phyloP scores from a whole-genome alignment of 2,113 vertebrate genomes.

The Deroptyus accipitrinus region DNA sequence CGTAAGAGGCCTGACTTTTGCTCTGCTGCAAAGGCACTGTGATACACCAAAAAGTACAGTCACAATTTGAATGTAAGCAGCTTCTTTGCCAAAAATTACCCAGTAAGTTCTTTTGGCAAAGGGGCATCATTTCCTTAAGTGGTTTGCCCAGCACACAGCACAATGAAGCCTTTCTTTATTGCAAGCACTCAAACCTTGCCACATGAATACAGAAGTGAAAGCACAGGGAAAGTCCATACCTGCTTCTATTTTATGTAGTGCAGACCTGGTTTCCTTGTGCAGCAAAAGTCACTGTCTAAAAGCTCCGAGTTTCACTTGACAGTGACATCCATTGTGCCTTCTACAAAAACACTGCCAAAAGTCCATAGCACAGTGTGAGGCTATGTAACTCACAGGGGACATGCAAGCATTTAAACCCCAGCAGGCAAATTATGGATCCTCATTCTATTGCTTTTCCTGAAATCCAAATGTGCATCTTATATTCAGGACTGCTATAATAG shows the following conservation, averaged over 20 bases:
- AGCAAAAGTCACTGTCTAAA: neutral
- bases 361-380: neutral
- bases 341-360: neutral
- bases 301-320: neutral
- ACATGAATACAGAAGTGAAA: neutral
- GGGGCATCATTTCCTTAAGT: neutral
- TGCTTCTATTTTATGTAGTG: neutral
- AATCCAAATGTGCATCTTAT: neutral
- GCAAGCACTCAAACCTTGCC: neutral
- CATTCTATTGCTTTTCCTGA: neutral
- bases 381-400: fast-evolving
- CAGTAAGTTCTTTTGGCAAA: neutral
- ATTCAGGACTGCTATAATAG: neutral
- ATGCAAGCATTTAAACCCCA: neutral
- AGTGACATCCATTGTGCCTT: neutral
- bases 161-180: neutral
- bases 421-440: neutral
- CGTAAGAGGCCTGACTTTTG: neutral
- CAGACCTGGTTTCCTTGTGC: neutral
- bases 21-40: neutral
- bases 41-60: neutral
- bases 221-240: neutral
- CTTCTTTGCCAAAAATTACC: neutral
- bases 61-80: neutral
- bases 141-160: neutral